Evolutionary conservation across 2,797 vertebrate genomes (phyloP), one percentile per base, ranked within the genome.

Genomic region (Cetoscarus ocellatus): DNA sequence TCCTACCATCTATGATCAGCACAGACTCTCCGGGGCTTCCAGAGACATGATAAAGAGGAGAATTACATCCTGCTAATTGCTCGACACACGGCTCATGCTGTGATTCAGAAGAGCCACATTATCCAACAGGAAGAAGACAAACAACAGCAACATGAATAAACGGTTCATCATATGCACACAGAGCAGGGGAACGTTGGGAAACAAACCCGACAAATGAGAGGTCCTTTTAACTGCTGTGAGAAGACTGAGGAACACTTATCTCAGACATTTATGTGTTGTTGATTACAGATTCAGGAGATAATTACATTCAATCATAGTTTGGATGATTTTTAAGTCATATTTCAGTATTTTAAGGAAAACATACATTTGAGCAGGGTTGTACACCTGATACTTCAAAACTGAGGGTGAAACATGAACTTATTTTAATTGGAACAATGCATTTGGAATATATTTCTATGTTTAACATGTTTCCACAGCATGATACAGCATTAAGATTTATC

Each of bases 11-110:
- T 70, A 48, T 63, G 73, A 80, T 81, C 75, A 76, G 66, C 56
- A 51, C 50, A 68, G 64, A 38, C 62, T 78, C 63, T 73, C 51
- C 54, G 49, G 27, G 39, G 54, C 65, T 27, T 50, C 71, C 49
- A 34, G 61, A 61, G 73, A 67, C 54, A 42, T 49, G 61, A 75
- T 61, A 61, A 68, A 77, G 52, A 62, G 69, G 67, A 59, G 76
- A 57, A 65, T 61, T 75, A 56, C 82, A 83, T 75, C 39, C 67
- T 58, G 76, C 61, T 90, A 83, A 91, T 87, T 88, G 74, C 70
- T 85, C 47, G 19, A 54, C 55, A 61, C 71, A 42, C 56, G 3
- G 27, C 50, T 34, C 11, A 14, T 14, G 85, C 72, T 82, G 80
- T 65, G 87, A 89, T 58, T 85, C 71, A 81, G 72, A 84, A 82